phyloP scores from a whole-genome alignment of 2,888 invertebrate genomes.

The Cordylochernes scorpioides region DNA sequence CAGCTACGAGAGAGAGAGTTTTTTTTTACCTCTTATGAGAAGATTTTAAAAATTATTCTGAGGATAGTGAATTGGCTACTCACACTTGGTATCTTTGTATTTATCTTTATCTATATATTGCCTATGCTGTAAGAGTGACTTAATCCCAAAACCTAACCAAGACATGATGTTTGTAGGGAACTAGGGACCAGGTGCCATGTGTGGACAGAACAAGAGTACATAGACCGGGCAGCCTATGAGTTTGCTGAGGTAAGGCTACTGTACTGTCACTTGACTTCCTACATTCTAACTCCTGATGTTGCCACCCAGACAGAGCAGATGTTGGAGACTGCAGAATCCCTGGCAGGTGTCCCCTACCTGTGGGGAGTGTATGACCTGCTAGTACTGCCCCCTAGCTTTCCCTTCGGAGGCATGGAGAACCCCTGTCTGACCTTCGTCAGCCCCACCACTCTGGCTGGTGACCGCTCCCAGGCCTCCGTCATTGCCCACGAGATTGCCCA shows the following conservation, averaged over 20 bases:
- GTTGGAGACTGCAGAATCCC: slow-evolving; percentile 46
- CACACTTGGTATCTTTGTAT: too few relatives aligned
- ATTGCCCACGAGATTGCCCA: slow-evolving; percentile 87
- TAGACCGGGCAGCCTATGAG: slow-evolving; percentile 58
- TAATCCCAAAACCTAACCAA: slow-evolving; percentile 1
- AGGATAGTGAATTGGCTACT: too few relatives aligned
- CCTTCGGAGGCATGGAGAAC: slow-evolving; percentile 92
- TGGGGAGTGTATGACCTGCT: slow-evolving; percentile 62
- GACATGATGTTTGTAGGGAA: slow-evolving; percentile 29
- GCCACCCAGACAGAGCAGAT: slow-evolving; percentile 50
- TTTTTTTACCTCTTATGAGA: too few relatives aligned
- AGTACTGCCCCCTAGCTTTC: slow-evolving; percentile 73
- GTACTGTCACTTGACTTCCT: too few relatives aligned
- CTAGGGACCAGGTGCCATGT: slow-evolving; percentile 56
- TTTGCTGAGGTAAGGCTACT: slow-evolving; percentile 42
- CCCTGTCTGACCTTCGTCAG: slow-evolving; percentile 85
- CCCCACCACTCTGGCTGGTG: slow-evolving; percentile 71
- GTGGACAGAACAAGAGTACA: slow-evolving; percentile 62
- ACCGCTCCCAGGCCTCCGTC: slow-evolving; percentile 60
- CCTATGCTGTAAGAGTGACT: background rate
- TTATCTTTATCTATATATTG: too few relatives aligned
- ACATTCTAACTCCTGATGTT: too few relatives aligned
- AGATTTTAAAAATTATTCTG: too few relatives aligned
- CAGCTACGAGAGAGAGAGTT: too few relatives aligned
- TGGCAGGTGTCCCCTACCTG: slow-evolving; percentile 65